A percentile compares a stretch with the other conserved stretches of the same genome.
phyloP scores from a whole-genome alignment of 2,888 invertebrate genomes.

The Xestia xanthographa region DNA sequence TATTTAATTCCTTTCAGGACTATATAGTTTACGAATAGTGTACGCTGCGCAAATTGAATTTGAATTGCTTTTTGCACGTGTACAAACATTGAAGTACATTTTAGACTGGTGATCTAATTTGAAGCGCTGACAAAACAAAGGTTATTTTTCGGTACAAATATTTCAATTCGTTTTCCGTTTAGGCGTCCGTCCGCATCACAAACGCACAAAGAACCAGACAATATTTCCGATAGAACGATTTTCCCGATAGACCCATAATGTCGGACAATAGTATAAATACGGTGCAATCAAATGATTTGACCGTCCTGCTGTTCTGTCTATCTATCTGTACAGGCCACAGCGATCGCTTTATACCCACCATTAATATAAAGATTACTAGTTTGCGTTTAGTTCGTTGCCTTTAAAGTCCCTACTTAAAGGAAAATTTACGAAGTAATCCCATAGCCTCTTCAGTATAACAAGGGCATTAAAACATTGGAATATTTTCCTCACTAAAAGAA shows the following conservation, averaged over 20 bases:
- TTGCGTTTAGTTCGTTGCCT: neutral
- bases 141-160: slow-evolving; percentile 34
- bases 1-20: slow-evolving; percentile 65
- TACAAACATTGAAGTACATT: slow-evolving; percentile 29
- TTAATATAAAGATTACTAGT: neutral
- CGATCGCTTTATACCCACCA: slow-evolving; percentile 17
- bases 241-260: slow-evolving; percentile 38
- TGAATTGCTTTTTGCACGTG: slow-evolving; percentile 52
- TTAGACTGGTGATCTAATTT: slow-evolving; percentile 29
- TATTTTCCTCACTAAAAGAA: slow-evolving; percentile 37
- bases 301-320: slow-evolving; percentile 16
- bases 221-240: slow-evolving; percentile 35
- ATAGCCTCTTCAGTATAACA: slow-evolving; percentile 13
- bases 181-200: slow-evolving; percentile 17
- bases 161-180: slow-evolving; percentile 45
- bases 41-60: slow-evolving; percentile 56
- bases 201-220: slow-evolving; percentile 27
- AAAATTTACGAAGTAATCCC: slow-evolving; percentile 6
- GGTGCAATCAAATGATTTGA: slow-evolving; percentile 47
- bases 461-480: slow-evolving; percentile 29
- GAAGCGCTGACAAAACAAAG: slow-evolving; percentile 19
- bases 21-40: slow-evolving; percentile 54
- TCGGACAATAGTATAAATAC: slow-evolving; percentile 42
- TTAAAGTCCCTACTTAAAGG: neutral
- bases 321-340: slow-evolving; percentile 7